Evolutionary conservation across 2,113 vertebrate species (phyloP), one percentile per base, ranked within the genome.

Genomic region (Camelus bactrianus): DNA sequence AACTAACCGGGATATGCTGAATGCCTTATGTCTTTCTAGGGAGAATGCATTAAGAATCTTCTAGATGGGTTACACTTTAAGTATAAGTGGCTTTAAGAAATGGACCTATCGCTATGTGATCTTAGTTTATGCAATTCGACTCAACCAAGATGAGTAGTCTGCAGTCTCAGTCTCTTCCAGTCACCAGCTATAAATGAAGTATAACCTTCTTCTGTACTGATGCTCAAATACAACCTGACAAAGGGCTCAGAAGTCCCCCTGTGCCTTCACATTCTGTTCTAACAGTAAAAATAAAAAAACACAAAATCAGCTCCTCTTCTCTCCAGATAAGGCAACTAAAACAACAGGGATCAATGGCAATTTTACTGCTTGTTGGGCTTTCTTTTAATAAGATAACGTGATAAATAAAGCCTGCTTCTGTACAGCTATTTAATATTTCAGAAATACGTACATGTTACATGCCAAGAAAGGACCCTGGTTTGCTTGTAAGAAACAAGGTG

Each of bases 401-500:
- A 99, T 99, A 98, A 99, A 98, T 99, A 99, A 98, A 98, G 97
- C 96, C 98, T 98, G 98, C 98, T 98, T 98, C 98, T 99, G 98
- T 99, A 99, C 98, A 99, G 98, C 98, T 98, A 98, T 94, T 98
- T 98, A 98, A 98, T 97, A 97, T 98, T 98, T 98, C 97, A 98
- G 98, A 98, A 98, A 98, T 97, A 98, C 95, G 96, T 97, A 98
- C 93, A 98, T 95, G 98, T 98, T 97, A 99, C 97, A 98, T 98
- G 98, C 97, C 98, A 98, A 98, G 95, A 97, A 95, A 97, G 94
- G 97, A 98, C 97, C 97, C 93, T 98, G 98, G 96, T 97, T 94
- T 98, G 98, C 97, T 98, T 0, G 0, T 98, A 97, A 98, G 98
- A 98, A 98, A 98, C 94, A 97, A 17, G 83, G 97, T 94, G 98